These are phyloP conservation scores for Anadara kagoshimensis DNA, from an alignment of 1,140 invertebrate genomes.

Conservation along the genomic window DNA sequence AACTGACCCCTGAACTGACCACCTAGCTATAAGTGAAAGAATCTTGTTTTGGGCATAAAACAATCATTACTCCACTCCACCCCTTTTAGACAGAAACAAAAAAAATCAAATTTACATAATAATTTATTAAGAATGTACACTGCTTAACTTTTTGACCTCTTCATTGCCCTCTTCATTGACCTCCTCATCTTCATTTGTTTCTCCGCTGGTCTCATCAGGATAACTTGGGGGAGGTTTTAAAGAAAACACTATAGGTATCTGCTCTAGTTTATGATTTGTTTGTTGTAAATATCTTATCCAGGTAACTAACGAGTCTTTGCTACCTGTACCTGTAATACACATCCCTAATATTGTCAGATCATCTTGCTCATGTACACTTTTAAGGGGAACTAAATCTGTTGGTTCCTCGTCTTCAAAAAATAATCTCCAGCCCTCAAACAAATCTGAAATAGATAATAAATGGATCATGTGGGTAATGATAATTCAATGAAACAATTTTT, in stretches of 20 bases:
- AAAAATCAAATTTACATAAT: too few relatives aligned
- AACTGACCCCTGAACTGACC: too few relatives aligned
- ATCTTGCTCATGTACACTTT: constrained; percentile 90
- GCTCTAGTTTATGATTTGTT: constrained; percentile 83
- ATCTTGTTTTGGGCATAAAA: too few relatives aligned
- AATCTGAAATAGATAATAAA: constrained; percentile 28
- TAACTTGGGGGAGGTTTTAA: constrained; percentile 64
- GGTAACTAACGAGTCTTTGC: constrained; percentile 87
- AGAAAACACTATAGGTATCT: constrained; percentile 88
- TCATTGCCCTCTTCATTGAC: too few relatives aligned
- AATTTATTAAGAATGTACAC: too few relatives aligned
- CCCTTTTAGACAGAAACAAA: too few relatives aligned
- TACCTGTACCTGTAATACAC: constrained; percentile 87
- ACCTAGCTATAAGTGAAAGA: too few relatives aligned
- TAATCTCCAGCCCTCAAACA: constrained; percentile 50
- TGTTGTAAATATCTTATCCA: constrained; percentile 93
- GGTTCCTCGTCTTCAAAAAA: constrained; percentile 56
- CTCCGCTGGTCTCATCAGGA: too few relatives aligned
- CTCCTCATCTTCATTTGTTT: too few relatives aligned
- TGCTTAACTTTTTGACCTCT: too few relatives aligned
- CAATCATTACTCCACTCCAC: too few relatives aligned
- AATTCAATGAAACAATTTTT: background rate
- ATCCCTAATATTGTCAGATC: constrained; percentile 92
- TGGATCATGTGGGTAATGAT: background rate
- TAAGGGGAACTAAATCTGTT: constrained; percentile 69